phyloP scores from a whole-genome alignment of 1,140 invertebrate genomes.

The Myzus persicae region DNA sequence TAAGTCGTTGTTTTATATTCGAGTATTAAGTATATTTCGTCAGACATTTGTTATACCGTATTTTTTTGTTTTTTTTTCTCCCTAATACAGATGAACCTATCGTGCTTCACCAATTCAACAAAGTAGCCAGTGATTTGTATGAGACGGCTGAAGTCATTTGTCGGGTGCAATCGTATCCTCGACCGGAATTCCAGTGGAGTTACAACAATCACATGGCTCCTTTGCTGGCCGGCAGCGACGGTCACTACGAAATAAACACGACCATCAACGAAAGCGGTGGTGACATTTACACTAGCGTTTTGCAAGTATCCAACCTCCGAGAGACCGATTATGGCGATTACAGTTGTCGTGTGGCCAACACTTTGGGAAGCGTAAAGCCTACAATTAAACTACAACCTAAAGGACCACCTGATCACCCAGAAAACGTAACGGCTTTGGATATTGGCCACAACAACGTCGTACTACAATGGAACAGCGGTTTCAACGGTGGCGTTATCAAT shows the following conservation, averaged over 20 bases:
- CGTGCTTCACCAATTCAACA: conserved; percentile 82
- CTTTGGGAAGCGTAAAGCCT: conserved; percentile 76
- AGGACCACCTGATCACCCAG: conserved; percentile 83
- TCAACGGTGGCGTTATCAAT: conserved; percentile 84
- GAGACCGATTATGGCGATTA: conserved; percentile 89
- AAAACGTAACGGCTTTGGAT: conserved; percentile 73
- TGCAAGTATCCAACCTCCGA: conserved; percentile 77
- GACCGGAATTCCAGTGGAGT: conserved; percentile 91
- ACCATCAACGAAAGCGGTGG: conserved; percentile 76
- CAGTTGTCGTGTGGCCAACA: conserved; percentile 81
- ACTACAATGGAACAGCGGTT: conserved; percentile 84
- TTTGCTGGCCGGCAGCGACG: conserved; percentile 78
- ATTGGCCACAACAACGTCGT: conserved; percentile 80
- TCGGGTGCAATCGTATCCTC: conserved; percentile 88
- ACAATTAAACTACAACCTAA: conserved; percentile 83
- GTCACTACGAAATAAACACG: conserved; percentile 84
- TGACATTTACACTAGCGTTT: conserved; percentile 82
- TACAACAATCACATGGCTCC: conserved; percentile 77
- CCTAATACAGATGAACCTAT: conserved; percentile 82
- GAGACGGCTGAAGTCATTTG: conserved; percentile 87
- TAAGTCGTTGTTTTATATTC: conserved; percentile 67
- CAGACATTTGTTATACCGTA: not conserved
- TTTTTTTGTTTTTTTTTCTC: conserved; percentile 15
- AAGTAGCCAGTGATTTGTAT: conserved; percentile 85
- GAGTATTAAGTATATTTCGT: not conserved